Evolutionary conservation across 1,140 invertebrate genomes (phyloP).

Genomic region (Neoseiulus cucumeris): DNA sequence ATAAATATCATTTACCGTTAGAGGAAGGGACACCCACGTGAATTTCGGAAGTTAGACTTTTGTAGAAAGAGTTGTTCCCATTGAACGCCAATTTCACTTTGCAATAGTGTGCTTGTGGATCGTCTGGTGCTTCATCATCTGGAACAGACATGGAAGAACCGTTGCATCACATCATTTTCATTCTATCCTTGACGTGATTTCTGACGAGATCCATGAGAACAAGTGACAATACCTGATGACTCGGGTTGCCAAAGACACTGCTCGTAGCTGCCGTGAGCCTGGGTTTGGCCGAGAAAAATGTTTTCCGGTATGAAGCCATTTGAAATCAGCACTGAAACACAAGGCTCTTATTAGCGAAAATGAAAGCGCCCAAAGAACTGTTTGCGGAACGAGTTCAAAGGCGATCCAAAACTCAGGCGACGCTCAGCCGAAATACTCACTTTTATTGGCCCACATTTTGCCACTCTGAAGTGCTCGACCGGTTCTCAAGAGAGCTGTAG

Average conservation of each 20-base stretch:
- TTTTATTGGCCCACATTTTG: slow-evolving; percentile 1
- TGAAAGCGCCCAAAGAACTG: background rate
- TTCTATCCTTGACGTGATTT: too few species aligned
- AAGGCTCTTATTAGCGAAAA: background rate
- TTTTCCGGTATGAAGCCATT: background rate
- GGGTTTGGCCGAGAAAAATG: background rate
- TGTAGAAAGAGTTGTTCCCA: background rate
- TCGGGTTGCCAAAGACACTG: background rate
- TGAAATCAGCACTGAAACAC: background rate
- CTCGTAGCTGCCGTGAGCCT: background rate
- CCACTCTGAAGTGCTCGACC: background rate
- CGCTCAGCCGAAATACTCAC: background rate
- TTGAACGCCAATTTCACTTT: background rate
- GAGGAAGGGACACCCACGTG: background rate
- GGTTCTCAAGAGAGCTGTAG: background rate
- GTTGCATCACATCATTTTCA: too few species aligned
- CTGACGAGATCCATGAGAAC: too few species aligned
- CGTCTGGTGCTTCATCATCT: background rate
- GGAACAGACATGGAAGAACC: background rate
- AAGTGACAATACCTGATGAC: too few species aligned
- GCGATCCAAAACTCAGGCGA: background rate
- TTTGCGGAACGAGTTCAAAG: background rate
- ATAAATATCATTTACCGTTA: background rate
- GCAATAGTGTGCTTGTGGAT: background rate
- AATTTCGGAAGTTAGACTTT: background rate